Evolutionary conservation across 2,888 invertebrate genomes (phyloP).

Genomic region (Ctenicera cuprea): DNA sequence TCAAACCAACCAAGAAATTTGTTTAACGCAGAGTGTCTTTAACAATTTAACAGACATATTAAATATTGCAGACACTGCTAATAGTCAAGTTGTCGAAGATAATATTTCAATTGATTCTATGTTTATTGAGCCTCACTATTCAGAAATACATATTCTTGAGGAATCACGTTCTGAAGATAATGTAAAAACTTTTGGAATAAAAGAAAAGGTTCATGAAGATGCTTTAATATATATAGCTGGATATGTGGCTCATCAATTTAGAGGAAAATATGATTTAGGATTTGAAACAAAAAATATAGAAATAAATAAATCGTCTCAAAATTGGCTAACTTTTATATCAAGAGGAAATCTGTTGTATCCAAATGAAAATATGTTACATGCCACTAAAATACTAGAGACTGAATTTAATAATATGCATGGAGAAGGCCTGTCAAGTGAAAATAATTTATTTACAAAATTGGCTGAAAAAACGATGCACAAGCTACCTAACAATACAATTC

Average conservation of each 20-base stretch:
- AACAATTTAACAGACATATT: conserved; percentile 24
- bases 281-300: background rate
- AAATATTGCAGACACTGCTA: conserved; percentile 35
- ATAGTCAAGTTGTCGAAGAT: conserved; percentile 29
- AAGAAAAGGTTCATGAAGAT: conserved; percentile 47
- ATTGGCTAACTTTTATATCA: conserved; percentile 1
- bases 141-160: conserved; percentile 36
- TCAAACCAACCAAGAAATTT: conserved; percentile 35
- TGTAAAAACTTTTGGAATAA: conserved; percentile 43
- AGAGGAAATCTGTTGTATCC: conserved; percentile 5
- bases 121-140: conserved; percentile 41
- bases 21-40: conserved; percentile 43
- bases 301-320: background rate
- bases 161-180: conserved; percentile 34
- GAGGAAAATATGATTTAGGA: conserved; percentile 43
- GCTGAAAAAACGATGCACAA: background rate
- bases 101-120: conserved; percentile 26
- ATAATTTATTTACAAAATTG: background rate
- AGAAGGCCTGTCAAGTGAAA: background rate
- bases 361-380: background rate
- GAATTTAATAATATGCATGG: conserved; percentile 25
- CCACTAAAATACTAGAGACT: background rate
- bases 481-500: background rate
- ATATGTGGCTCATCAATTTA: conserved; percentile 49
- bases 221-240: conserved; percentile 50